phyloP scores from a whole-genome alignment of 1,140 invertebrate species.

The Zaprionus tsacasi region DNA sequence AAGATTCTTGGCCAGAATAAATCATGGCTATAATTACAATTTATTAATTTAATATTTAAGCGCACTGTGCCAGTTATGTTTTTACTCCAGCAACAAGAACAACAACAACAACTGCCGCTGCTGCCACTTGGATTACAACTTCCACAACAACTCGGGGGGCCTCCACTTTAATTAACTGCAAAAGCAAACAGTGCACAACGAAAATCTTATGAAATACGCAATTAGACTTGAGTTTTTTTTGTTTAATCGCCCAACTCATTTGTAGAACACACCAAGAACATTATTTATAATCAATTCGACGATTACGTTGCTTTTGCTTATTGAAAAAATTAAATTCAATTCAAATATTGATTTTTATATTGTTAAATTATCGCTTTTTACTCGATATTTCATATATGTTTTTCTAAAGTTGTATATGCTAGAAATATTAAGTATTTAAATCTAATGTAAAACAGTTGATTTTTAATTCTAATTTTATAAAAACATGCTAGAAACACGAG shows the following conservation, averaged over 20 bases:
- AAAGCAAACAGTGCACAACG: slow-evolving; percentile 75
- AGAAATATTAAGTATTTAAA: no score
- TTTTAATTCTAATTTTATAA: no score
- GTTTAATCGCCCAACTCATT: slow-evolving; percentile 13
- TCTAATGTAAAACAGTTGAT: no score
- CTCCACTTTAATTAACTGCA: slow-evolving; percentile 68
- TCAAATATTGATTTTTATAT: background rate
- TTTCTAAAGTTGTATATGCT: no score
- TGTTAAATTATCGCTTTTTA: no score
- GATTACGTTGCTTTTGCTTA: background rate
- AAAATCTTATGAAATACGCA: slow-evolving; percentile 73
- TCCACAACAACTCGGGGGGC: slow-evolving; percentile 15
- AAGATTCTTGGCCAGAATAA: slow-evolving; percentile 74
- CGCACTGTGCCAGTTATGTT: slow-evolving; percentile 62
- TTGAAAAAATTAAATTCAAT: background rate
- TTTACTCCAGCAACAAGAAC: slow-evolving; percentile 16
- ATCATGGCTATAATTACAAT: slow-evolving; percentile 72
- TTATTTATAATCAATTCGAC: background rate
- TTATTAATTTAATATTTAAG: slow-evolving; percentile 78
- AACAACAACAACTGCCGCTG: slow-evolving; percentile 14
- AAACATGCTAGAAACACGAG: no score
- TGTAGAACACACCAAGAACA: slow-evolving; percentile 16
- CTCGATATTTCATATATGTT: no score
- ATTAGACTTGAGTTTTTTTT: slow-evolving; percentile 62
- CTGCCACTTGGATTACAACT: slow-evolving; percentile 1